These are phyloP conservation scores for Polymixis flavicincta DNA, from an alignment of 2,888 invertebrate species.

Conservation along the genomic window DNA sequence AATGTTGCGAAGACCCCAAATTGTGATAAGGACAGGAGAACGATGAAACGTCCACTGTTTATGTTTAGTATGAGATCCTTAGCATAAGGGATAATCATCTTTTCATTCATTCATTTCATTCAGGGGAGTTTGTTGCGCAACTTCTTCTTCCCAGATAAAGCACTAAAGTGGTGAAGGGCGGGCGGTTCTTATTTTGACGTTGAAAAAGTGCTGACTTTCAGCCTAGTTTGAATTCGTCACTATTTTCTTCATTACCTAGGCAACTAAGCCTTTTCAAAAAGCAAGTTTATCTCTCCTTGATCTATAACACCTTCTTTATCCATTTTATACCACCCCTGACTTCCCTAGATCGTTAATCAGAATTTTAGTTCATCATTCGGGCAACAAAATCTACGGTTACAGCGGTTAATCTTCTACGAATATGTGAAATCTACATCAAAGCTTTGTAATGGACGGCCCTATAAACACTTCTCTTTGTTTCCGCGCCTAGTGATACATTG, in stretches of 20 bases:
- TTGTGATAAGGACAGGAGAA: not conserved
- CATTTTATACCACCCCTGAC: not conserved
- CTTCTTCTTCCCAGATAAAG: too few species aligned
- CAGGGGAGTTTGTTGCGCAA: too few species aligned
- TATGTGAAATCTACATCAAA: conserved; percentile 41
- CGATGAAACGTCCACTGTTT: not conserved
- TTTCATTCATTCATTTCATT: not conserved
- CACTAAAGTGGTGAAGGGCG: too few species aligned
- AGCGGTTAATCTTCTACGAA: conserved; percentile 38
- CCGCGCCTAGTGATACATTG: conserved; percentile 16
- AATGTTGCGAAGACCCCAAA: not conserved
- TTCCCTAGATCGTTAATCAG: conserved; percentile 10
- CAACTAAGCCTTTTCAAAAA: not conserved
- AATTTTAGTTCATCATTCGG: conserved; percentile 15
- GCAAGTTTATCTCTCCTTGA: not conserved
- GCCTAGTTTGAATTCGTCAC: too few species aligned
- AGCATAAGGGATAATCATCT: not conserved
- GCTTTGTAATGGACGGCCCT: conserved; percentile 19
- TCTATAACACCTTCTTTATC: not conserved
- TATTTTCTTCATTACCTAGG: too few species aligned
- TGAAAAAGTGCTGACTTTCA: too few species aligned
- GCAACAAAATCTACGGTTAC: not conserved
- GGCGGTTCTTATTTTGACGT: too few species aligned
- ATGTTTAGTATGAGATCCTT: not conserved
- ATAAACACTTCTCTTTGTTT: conserved; percentile 57